Conservation (phyloP, 2,888 invertebrate species). For the Cynaeus angustus region DNA sequence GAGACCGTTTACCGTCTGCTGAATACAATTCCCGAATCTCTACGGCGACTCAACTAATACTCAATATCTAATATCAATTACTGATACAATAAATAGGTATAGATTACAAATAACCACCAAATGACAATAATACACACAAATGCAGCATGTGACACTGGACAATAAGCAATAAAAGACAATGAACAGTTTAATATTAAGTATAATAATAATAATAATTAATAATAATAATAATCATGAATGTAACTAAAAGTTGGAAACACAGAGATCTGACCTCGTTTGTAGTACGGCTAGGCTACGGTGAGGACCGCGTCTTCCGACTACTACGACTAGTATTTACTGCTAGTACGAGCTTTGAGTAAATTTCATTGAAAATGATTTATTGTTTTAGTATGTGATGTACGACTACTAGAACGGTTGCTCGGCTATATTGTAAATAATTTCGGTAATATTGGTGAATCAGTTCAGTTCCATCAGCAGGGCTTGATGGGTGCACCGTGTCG, state of each 20-base stretch:
- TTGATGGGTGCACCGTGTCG: conserved; percentile 57
- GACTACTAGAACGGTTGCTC: conserved; percentile 46
- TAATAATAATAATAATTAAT: conserved; percentile 53
- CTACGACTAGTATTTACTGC: conserved; percentile 1
- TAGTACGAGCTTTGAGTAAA: conserved; percentile 19
- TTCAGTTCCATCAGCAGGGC: conserved; percentile 66
- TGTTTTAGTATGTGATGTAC: conserved; percentile 38
- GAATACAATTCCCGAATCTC: conserved; percentile 62
- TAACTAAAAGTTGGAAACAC: conserved; percentile 53
- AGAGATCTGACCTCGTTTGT: conserved; percentile 50
- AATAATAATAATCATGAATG: conserved; percentile 40
- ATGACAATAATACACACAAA: conserved; percentile 72
- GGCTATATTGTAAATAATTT: conserved; percentile 41
- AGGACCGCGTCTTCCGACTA: conserved; percentile 38
- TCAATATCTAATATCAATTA: conserved; percentile 66
- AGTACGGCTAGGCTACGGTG: conserved; percentile 45
- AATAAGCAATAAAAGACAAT: conserved; percentile 70
- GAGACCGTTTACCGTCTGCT: conserved; percentile 56
- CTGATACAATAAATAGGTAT: conserved; percentile 70
- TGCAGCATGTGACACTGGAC: conserved; percentile 72
- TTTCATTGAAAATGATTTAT: conserved; percentile 30
- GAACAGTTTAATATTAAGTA: conserved; percentile 59
- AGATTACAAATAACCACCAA: conserved; percentile 71
- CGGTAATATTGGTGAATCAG: conserved; percentile 59
- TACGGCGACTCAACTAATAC: conserved; percentile 69